These are phyloP conservation scores for Brienomyrus brachyistius DNA, from an alignment of 2,113 vertebrate species.

Conservation along the genomic window DNA sequence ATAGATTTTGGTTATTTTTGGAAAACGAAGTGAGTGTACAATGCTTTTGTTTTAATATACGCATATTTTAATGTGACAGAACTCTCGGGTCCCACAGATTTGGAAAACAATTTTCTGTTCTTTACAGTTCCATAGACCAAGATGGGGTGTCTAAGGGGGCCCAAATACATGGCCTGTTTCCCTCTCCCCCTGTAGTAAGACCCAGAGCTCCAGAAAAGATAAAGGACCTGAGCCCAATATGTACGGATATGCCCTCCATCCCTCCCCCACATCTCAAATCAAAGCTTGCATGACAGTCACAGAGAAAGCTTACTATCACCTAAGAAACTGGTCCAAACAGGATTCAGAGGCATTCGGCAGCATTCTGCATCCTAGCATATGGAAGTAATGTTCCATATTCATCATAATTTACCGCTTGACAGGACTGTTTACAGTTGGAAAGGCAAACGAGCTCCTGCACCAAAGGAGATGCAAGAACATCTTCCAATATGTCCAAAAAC, in stretches of 20 bases:
- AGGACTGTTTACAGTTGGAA: background rate
- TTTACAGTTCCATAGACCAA: slow-evolving; percentile 20
- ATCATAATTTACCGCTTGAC: slow-evolving; percentile 28
- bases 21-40: background rate
- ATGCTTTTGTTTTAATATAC: background rate
- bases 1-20: background rate
- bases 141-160: slow-evolving; percentile 8
- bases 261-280: background rate
- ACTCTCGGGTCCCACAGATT: slow-evolving; percentile 9
- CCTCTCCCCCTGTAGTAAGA: background rate
- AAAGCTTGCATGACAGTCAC: background rate
- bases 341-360: slow-evolving; percentile 21
- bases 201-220: background rate
- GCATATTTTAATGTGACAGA: slow-evolving; percentile 17
- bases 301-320: background rate
- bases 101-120: slow-evolving; percentile 16
- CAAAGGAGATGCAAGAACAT: background rate
- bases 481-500: background rate
- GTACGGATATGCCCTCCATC: background rate
- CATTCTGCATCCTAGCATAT: slow-evolving; percentile 19
- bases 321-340: slow-evolving; percentile 17
- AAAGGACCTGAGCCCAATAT: background rate
- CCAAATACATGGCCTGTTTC: background rate
- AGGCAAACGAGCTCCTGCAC: slow-evolving; percentile 3
- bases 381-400: slow-evolving; percentile 29